Percentiles rank a stretch among this genome's conserved stretches.
phyloP scores from a whole-genome alignment of 1,140 invertebrate genomes.

The Chionoecetes opilio region DNA sequence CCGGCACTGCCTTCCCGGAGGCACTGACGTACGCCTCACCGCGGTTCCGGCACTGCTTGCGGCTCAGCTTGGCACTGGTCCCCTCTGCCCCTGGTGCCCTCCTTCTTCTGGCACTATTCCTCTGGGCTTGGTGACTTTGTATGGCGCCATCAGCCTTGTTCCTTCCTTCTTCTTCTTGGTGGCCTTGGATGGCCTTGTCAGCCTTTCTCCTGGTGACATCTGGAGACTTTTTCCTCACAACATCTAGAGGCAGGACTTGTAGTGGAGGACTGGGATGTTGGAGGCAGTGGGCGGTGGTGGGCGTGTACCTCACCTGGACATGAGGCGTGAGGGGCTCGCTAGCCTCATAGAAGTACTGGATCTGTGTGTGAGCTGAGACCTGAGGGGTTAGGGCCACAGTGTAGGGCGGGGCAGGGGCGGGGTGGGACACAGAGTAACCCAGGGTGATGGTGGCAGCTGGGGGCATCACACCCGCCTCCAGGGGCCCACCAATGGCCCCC shows the following conservation, averaged over 20 bases:
- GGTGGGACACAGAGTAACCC: neutral
- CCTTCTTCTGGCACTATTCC: neutral
- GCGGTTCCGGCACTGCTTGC: slow-evolving; percentile 60
- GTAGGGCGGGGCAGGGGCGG: slow-evolving; percentile 14
- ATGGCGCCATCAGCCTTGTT: too few relatives aligned
- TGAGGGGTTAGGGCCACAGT: slow-evolving; percentile 45
- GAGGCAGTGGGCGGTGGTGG: slow-evolving; percentile 20
- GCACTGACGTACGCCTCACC: slow-evolving; percentile 61
- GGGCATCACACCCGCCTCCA: neutral
- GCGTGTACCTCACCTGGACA: slow-evolving; percentile 13
- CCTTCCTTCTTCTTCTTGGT: neutral
- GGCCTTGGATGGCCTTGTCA: slow-evolving; percentile 13
- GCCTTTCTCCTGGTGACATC: neutral
- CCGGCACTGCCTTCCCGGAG: slow-evolving; percentile 48
- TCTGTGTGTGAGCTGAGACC: slow-evolving; percentile 51
- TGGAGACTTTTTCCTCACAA: too few relatives aligned
- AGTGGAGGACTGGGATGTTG: neutral
- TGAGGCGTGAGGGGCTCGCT: neutral
- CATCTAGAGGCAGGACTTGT: too few relatives aligned
- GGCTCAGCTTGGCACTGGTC: slow-evolving; percentile 36
- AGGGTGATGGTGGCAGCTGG: slow-evolving; percentile 17
- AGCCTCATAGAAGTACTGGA: neutral
- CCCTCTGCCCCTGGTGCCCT: slow-evolving; percentile 34
- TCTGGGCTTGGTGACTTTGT: neutral
- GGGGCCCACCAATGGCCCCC: slow-evolving; percentile 24